Evolutionary conservation across 2,797 vertebrate genomes (phyloP).

Genomic region (Cirrhinus molitorella): DNA sequence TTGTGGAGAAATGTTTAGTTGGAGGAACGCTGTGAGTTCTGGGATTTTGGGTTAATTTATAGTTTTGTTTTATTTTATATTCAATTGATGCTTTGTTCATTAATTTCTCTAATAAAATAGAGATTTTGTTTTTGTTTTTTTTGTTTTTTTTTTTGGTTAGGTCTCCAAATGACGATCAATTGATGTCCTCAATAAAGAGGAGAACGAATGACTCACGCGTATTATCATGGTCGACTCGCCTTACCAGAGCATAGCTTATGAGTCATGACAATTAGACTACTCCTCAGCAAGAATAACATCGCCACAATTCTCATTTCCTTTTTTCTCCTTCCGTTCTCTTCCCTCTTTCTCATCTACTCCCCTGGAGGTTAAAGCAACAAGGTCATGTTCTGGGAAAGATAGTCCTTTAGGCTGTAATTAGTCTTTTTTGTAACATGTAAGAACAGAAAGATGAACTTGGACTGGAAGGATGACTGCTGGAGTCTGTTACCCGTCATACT

Average conservation of each 20-base stretch:
- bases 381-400: slow-evolving; percentile 80
- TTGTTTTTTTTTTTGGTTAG: neutral
- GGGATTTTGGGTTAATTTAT: neutral
- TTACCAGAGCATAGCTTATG: slow-evolving; percentile 3
- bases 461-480: slow-evolving; percentile 66
- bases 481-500: slow-evolving; percentile 20
- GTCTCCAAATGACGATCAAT: neutral
- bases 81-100: neutral
- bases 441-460: slow-evolving; percentile 67
- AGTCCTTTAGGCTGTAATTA: slow-evolving; percentile 82
- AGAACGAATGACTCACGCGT: neutral
- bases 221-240: neutral
- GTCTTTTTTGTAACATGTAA: slow-evolving; percentile 75
- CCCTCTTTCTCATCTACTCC: slow-evolving; percentile 29
- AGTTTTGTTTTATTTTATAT: neutral
- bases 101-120: too few relatives aligned
- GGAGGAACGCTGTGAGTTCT: neutral
- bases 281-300: slow-evolving; percentile 4
- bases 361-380: slow-evolving; percentile 64
- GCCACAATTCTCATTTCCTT: slow-evolving; percentile 45
- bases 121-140: too few relatives aligned
- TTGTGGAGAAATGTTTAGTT: neutral
- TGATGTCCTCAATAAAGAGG: neutral
- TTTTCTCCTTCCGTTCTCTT: slow-evolving; percentile 59
- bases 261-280: slow-evolving; percentile 25